A percentile compares a stretch with the other conserved stretches of the same genome.
Conservation (phyloP, 1,140 invertebrate species). For the Micrasema minimum region DNA sequence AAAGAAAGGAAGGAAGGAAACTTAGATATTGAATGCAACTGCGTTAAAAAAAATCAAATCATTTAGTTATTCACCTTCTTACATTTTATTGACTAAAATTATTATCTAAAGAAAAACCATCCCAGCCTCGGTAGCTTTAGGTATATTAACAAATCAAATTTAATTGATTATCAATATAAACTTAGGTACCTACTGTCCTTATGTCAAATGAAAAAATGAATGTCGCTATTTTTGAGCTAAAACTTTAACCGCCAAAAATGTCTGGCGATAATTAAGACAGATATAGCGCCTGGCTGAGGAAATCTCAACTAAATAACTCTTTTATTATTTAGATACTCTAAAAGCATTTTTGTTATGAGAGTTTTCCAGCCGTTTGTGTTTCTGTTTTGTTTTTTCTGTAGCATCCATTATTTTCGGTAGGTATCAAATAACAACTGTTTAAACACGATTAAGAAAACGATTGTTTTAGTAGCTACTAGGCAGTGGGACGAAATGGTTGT, state of each 20-base stretch:
- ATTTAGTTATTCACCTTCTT: no score
- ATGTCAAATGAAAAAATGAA: constrained; percentile 32
- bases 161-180: constrained; percentile 9
- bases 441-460: constrained; percentile 22
- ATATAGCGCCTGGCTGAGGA: constrained; percentile 25
- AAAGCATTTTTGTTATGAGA: constrained; percentile 34
- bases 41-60: no score
- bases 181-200: no score
- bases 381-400: constrained; percentile 12
- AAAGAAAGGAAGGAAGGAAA: no score
- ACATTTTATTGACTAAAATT: no score
- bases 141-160: constrained; percentile 37
- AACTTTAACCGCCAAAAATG: constrained; percentile 36
- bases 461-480: no score
- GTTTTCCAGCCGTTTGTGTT: constrained; percentile 11
- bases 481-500: no score
- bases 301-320: constrained; percentile 39
- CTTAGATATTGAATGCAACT: no score
- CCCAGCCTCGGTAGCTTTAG: no score
- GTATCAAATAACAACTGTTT: constrained; percentile 19
- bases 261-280: constrained; percentile 46
- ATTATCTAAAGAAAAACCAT: no score
- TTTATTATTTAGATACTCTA: constrained; percentile 40
- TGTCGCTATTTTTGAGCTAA: constrained; percentile 26
- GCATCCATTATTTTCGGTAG: constrained; percentile 31